These are phyloP conservation scores for Hippasteria phrygiana DNA, from an alignment of 53 echinoderm and acorn worm species.

Conservation along the genomic window DNA sequence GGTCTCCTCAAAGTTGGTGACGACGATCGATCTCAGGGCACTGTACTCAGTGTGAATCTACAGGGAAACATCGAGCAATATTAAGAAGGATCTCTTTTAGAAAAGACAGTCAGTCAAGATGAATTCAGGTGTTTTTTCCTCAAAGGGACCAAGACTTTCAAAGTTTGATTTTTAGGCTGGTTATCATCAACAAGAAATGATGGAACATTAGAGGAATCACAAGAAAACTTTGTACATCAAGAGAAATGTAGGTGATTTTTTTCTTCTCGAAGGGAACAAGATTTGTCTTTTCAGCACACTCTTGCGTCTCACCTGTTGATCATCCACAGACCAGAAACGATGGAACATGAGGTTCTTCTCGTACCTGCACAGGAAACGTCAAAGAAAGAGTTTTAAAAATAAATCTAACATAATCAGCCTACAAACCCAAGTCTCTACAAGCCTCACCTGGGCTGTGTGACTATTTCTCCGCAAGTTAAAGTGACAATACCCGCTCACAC, in stretches of 20 bases:
- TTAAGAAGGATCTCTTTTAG: neutral
- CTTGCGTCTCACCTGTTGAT: constrained; percentile 43
- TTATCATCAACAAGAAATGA: no score
- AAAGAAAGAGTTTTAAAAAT: neutral
- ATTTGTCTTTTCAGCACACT: neutral
- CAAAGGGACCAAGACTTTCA: neutral
- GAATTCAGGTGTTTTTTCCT: neutral
- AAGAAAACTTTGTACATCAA: no score
- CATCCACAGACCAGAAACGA: constrained; percentile 97
- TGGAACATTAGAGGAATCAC: no score
- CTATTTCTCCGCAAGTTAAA: no score
- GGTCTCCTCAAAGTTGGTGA: constrained; percentile 96
- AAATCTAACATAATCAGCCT: neutral
- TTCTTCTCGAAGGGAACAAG: neutral
- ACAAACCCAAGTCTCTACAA: no score
- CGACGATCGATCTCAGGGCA: constrained; percentile 91
- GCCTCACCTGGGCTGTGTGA: no score
- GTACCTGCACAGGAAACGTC: constrained; percentile 73
- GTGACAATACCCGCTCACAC: no score
- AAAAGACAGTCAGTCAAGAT: no score
- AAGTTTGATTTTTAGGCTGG: no score
- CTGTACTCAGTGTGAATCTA: constrained; percentile 92
- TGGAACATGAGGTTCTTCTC: constrained; percentile 98
- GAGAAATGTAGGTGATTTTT: no score
- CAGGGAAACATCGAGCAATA: neutral